A percentile compares a stretch with the other conserved stretches of the same genome.
Conservation (phyloP, 2,113 vertebrate genomes). For the Plecturocebus donacophilus region DNA sequence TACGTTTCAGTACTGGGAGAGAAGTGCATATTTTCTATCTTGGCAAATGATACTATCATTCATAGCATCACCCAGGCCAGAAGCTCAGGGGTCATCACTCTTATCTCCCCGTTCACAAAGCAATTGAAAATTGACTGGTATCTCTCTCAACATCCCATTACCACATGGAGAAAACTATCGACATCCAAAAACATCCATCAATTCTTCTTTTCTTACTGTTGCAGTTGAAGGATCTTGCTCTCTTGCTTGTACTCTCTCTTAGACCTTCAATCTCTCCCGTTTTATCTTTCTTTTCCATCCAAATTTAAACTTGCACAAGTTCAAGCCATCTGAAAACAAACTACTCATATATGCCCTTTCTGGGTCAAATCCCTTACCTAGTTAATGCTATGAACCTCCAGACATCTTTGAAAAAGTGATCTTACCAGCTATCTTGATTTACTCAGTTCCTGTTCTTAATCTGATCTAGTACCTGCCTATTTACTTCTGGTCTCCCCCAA, state of each 20-base stretch:
- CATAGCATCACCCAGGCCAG: background rate
- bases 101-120: background rate
- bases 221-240: background rate
- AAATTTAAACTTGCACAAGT: background rate
- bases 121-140: background rate
- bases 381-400: background rate
- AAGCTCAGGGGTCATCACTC: background rate
- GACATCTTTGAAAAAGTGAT: background rate
- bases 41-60: background rate
- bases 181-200: background rate
- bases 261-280: background rate
- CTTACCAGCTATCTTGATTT: background rate
- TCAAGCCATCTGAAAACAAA: conserved; percentile 12
- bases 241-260: background rate
- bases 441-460: background rate
- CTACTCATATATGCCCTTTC: background rate
- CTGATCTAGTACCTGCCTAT: background rate
- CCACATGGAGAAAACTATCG: background rate
- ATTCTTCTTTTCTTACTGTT: background rate
- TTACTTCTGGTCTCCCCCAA: background rate
- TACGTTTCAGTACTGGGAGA: background rate
- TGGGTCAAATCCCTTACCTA: background rate
- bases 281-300: background rate
- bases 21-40: background rate
- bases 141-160: background rate